Evolutionary conservation across 2,888 invertebrate genomes (phyloP).

Genomic region (Acrobasis suavella): DNA sequence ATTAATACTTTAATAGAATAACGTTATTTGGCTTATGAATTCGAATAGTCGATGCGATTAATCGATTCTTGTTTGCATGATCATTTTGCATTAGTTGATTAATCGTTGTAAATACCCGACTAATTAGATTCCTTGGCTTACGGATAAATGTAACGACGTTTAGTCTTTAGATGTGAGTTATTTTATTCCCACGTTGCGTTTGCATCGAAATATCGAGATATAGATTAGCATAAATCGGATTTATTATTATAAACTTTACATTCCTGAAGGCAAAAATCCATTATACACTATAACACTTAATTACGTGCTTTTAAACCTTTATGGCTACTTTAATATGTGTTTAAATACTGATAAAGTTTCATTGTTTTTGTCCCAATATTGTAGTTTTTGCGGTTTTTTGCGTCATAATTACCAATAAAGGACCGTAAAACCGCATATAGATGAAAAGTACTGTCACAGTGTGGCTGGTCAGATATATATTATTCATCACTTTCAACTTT

Average conservation of each 20-base stretch:
- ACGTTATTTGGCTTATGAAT: slow-evolving; percentile 17
- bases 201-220: slow-evolving; percentile 2
- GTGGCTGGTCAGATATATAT: too few relatives aligned
- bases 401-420: too few relatives aligned
- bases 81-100: slow-evolving; percentile 14
- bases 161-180: background rate
- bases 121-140: slow-evolving; percentile 6
- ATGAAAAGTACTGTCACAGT: too few relatives aligned
- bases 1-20: slow-evolving; percentile 19
- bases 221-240: slow-evolving; percentile 9
- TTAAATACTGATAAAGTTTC: too few relatives aligned
- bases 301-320: background rate
- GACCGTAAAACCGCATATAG: too few relatives aligned
- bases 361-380: too few relatives aligned
- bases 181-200: slow-evolving; percentile 16
- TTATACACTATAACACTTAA: slow-evolving; percentile 4
- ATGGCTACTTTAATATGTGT: background rate
- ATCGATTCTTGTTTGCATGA: slow-evolving; percentile 15
- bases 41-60: slow-evolving; percentile 11
- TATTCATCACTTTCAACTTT: too few relatives aligned
- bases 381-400: too few relatives aligned
- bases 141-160: slow-evolving; percentile 1
- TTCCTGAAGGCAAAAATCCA: slow-evolving; percentile 1
- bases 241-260: slow-evolving; percentile 1
- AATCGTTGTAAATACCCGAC: slow-evolving; percentile 1